Conservation (phyloP, 2,797 vertebrate genomes). For the Schizopygopsis malacanthus region DNA sequence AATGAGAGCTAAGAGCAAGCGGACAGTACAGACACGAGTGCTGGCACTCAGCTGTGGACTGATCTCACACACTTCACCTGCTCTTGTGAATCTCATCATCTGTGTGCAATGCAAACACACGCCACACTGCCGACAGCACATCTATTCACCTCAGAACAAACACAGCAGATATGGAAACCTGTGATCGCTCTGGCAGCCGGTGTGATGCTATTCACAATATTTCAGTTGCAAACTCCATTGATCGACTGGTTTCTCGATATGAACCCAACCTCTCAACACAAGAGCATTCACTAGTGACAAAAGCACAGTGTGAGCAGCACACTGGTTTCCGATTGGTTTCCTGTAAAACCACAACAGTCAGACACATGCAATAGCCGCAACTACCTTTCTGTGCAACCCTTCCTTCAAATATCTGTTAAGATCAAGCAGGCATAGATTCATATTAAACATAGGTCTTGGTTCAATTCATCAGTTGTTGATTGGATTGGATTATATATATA, state of each 20-base stretch:
- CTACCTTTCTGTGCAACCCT: not conserved
- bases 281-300: not conserved
- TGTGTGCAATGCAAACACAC: slow-evolving; percentile 55
- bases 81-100: slow-evolving; percentile 46
- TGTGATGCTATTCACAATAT: not conserved
- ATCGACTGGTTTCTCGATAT: not conserved
- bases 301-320: not conserved
- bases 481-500: not conserved
- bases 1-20: not conserved
- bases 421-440: not conserved
- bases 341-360: slow-evolving; percentile 66
- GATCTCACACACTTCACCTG: slow-evolving; percentile 41
- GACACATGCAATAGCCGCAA: slow-evolving; percentile 1
- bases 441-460: not conserved
- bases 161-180: slow-evolving; percentile 28
- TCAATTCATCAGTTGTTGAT: not conserved
- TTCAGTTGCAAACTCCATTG: not conserved
- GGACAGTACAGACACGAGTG: not conserved
- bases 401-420: not conserved
- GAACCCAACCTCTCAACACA: not conserved
- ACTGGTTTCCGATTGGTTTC: slow-evolving; percentile 63
- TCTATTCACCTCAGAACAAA: slow-evolving; percentile 38
- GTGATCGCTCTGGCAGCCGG: not conserved
- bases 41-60: not conserved
- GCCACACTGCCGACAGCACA: slow-evolving; percentile 35